These are phyloP conservation scores for Cynocephalus volans DNA, from an alignment of 2,113 vertebrate species.

Conservation along the genomic window DNA sequence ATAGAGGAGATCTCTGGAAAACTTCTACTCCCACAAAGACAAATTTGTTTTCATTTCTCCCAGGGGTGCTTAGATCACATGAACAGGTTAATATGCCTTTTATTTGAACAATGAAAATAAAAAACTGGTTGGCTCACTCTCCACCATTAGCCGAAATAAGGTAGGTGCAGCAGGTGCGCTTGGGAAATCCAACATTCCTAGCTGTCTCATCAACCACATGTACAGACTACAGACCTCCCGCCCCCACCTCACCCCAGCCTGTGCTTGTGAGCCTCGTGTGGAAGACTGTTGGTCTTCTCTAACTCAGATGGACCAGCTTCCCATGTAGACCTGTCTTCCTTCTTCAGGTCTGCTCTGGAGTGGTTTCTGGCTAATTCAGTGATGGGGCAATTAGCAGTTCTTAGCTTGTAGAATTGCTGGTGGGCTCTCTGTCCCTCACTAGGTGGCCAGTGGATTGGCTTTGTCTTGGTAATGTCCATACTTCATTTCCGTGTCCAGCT, in stretches of 20 bases:
- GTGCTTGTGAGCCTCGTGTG: accelerated
- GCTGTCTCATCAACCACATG: neutral
- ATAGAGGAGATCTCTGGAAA: neutral
- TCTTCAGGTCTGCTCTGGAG: neutral
- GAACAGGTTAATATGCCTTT: neutral
- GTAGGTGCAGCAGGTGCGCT: accelerated
- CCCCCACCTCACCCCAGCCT: neutral
- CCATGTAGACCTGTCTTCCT: neutral
- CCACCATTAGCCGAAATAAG: neutral
- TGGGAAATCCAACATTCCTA: accelerated
- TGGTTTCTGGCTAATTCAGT: neutral
- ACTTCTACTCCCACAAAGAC: neutral
- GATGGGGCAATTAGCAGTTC: neutral
- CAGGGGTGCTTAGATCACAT: neutral
- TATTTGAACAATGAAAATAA: neutral
- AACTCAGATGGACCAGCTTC: neutral
- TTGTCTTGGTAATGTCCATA: neutral
- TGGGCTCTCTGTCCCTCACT: accelerated
- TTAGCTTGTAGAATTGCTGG: accelerated
- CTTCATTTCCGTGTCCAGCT: accelerated
- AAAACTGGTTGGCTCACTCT: neutral
- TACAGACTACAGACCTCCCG: neutral
- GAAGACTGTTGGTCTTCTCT: neutral
- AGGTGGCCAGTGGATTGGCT: neutral
- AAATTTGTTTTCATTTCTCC: neutral